Base-by-base conservation (phyloP, 2,113 vertebrate species). In the Mesoclemmys tuberculata region DNA sequence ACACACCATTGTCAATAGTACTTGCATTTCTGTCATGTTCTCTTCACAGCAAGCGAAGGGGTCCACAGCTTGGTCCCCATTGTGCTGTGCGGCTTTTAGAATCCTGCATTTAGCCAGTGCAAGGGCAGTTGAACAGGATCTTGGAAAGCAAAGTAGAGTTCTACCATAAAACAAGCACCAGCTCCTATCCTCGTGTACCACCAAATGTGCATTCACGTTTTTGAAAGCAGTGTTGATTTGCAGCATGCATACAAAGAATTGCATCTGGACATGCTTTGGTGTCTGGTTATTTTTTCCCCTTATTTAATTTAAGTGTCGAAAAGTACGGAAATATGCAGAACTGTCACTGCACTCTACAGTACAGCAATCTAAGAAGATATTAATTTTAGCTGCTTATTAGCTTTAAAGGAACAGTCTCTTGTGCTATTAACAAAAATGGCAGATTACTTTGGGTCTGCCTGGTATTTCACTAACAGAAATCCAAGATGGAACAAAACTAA, bases 341-440 rank as follows among this genome's bases (percentile, higher is more conserved):
- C 89, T 77, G 86, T 90, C 96, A 90, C 81, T 85, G 48, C 90
- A 6, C n/a, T n/a, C n/a, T n/a, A n/a, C 41, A 88, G 93, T 86
- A 64, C 68, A 16, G 96, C 94, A 61, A 91, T 95, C 88, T 88
- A 68, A 82, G 64, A 79, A 94, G 52, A 96, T 97, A 96, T 90
- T 87, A 85, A 93, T 96, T 93, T 4, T 41, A 74, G 88, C 85
- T 80, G 82, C 54, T 94, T 92, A 91, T 94, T 92, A 89, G 78
- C 92, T 96, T 94, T 58, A 93, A 93, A 2, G 85, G 86, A 71
- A 68, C 22, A 27, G 38, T 29, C 31, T 89, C 38, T 6, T 55
- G 54, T 51, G 87, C 83, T 8, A 64, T 74, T 54, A 3, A 6
- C 85, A 55, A 68, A 61, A 54, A 2, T 41, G 91, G 84, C 54